Evolutionary conservation across 2,113 vertebrate genomes (phyloP), one percentile per base, ranked within the genome.

Genomic region (Polyodon spathula): DNA sequence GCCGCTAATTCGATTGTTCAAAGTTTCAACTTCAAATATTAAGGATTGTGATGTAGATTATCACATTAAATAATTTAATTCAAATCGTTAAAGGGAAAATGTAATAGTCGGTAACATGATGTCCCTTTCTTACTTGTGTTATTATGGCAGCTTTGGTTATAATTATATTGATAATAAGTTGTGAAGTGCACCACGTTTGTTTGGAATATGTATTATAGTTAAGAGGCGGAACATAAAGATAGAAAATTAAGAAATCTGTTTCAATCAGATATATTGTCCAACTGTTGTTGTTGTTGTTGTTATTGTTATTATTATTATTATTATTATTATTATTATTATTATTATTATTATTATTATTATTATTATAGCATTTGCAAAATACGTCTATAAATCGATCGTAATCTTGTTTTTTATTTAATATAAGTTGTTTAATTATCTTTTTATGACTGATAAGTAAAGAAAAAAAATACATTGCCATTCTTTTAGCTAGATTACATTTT

Each of bases 11-110:
- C 54, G 80, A 78, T 84, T 84, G 76, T 82, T 67, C 54, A 65
- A 73, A 37, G 8, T 38, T 73, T 78, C 69, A 65, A 64, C 63
- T 77, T 57, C 70, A 70, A 14, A 72, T 66, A 76, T 71, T 70
- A 58, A 71, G 69, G 76, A 82, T 79, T 78, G 77, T 78, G 74
- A 71, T 76, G 70, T 67, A 79, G 78, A 82, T 86, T 86, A 85
- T 81, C 78, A 62, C 76, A 81, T 88, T 87, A 81, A 74, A 82
- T 50, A 79, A 81, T 79, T 81, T 62, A 75, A 81, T 81, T 72
- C 73, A 67, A 55, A 73, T 71, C 62, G 61, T 62, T 68, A 67
- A 73, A 73, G 68, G 61, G 75, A 71, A 69, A 78, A 76, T 75
- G 46, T 66, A 72, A 74, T 71, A 73, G 63, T 70, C 61, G n/a